Base-by-base conservation (phyloP, 1,140 invertebrate genomes). In the Branchinecta lindahli region DNA sequence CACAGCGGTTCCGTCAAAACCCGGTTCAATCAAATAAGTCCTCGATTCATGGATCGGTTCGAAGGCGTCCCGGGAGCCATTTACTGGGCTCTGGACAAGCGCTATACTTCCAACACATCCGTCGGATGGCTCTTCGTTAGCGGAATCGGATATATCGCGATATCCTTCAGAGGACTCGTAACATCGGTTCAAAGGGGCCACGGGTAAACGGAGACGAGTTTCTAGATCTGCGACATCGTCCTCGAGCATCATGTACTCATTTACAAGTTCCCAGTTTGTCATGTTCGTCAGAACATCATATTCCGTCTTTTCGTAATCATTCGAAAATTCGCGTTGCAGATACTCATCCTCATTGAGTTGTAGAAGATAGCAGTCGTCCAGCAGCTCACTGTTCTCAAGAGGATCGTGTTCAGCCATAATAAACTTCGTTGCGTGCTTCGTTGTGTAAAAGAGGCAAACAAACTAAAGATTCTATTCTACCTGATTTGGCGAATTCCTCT, bases 381-480 rank as follows among this genome's bases (percentile, higher is more conserved):
- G 52, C 6, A 61, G 18, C 12, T 61, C 12, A 12, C 12, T 15
- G 6, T 61, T 6, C 18, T 61, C 52, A 4, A 61, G 18, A 6
- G 52, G 52, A 61, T 61, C 52, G 52, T 61, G 52, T 20, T 61
- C 52, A 61, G 12, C 52, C 52, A 61, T 61, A 15, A 61, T 61
- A 20, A 61, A 61, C 52, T 61, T 6, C 4, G 52, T 61, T 20
- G 52, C 6, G 18, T 61, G n/a, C n/a, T n/a, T n/a, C n/a, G n/a
- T n/a, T n/a, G n/a, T n/a, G n/a, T 61, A 6, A 15, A 61, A 6
- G 52, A 6, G 52, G 52, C 52, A 61, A 61, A n/a, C n/a, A n/a
- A n/a, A n/a, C n/a, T n/a, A n/a, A n/a, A n/a, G n/a, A n/a, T n/a
- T n/a, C n/a, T n/a, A n/a, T n/a, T n/a, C n/a, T n/a, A n/a, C n/a